phyloP scores from a whole-genome alignment of 2,888 invertebrate species.

The Yponomeuta cagnagella region DNA sequence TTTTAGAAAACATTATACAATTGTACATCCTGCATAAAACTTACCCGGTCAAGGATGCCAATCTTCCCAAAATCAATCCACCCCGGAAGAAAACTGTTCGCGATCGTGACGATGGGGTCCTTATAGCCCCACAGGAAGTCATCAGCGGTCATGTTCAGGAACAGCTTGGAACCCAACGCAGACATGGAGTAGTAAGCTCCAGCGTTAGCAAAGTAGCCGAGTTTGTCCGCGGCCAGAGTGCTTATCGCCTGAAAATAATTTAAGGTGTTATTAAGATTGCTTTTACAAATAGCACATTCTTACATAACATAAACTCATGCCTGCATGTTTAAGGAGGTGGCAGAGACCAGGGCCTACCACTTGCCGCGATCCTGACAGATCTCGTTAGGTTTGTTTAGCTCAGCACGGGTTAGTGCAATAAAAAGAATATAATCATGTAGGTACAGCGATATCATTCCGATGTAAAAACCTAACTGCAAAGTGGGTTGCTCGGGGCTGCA shows the following conservation, averaged over 20 bases:
- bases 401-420: no score
- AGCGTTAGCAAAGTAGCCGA: constrained; percentile 74
- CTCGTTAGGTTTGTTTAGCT: no score
- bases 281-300: no score
- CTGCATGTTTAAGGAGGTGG: no score
- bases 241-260: constrained; percentile 50
- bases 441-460: no score
- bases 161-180: constrained; percentile 79
- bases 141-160: constrained; percentile 79
- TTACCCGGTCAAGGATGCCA: constrained; percentile 88
- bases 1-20: no score
- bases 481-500: no score
- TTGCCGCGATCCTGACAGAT: no score
- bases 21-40: constrained; percentile 29
- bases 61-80: constrained; percentile 88
- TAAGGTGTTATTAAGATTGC: not conserved
- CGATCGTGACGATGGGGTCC: constrained; percentile 83
- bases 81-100: constrained; percentile 82
- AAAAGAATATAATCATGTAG: no score
- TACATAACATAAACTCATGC: no score
- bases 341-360: no score
- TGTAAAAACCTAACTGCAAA: no score
- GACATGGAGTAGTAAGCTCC: constrained; percentile 79
- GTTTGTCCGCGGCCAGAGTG: constrained; percentile 52
- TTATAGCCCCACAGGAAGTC: constrained; percentile 91